Base-by-base conservation (phyloP, 2,797 vertebrate species). In the Centroberyx gerrardi region DNA sequence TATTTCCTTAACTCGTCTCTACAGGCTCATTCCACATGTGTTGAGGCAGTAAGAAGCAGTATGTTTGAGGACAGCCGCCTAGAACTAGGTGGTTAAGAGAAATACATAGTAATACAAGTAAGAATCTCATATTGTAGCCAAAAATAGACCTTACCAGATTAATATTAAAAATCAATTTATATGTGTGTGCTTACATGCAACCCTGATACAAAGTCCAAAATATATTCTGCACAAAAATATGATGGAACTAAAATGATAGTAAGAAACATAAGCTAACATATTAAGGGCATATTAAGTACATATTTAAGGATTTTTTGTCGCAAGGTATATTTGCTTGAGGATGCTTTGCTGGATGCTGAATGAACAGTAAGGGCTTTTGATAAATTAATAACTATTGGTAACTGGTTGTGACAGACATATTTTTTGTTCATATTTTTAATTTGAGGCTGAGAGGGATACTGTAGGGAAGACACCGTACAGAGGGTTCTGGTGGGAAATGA, bases 271-370 rank as follows among this genome's bases (percentile, higher is more conserved):
- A 6, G 6, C n/a, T 10, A 6, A 61, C 3, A 15, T 8, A 18
- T 6, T 8, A 69, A 54, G 5, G 22, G 22, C 22, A 22, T 27
- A 3, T 15, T 74, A 12, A 48, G n/a, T 4, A 33, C 65, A 70
- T 56, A 0, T 60, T 74, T 46, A 42, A 54, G 28, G 13, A 36
- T 67, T 12, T 40, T 40, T 40, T 40, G 10, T 3, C 9, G 38
- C 2, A 40, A 10, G n/a, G 38, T 53, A 48, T 33, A 49, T 72
- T 51, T 49, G 53, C 54, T 76, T 49, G 12, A 60, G 22, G 61
- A 70, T 52, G 60, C 29, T 78, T 53, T 33, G 68, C 63, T 52
- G 44, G 13, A 72, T 74, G 77, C 70, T 85, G 78, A 86, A 73
- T 66, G 51, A 78, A 72, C 42, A n/a, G 12, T 62, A 18, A 12